A percentile compares a stretch with the other conserved stretches of the same genome.
These are phyloP conservation scores for Callosobruchus maculatus DNA, from an alignment of 2,888 invertebrate genomes.

Conservation along the genomic window DNA sequence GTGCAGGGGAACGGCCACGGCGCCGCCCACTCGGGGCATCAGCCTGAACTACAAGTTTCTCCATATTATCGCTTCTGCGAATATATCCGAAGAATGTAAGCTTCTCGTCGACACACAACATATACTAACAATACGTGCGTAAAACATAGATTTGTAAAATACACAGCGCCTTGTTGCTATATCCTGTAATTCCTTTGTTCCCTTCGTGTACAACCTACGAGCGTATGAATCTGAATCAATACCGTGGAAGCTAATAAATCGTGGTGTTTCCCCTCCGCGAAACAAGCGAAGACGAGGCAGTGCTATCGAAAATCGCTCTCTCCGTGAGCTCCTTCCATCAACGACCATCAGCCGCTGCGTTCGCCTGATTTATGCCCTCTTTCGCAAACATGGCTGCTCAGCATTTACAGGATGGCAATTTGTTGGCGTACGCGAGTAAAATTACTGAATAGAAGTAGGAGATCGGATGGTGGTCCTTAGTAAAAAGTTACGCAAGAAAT, in stretches of 20 bases:
- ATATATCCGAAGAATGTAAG: too few relatives aligned
- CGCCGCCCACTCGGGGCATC: too few relatives aligned
- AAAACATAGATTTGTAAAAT: too few relatives aligned
- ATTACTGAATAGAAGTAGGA: too few relatives aligned
- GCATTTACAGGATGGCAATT: not conserved
- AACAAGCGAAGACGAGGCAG: not conserved
- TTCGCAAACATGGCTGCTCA: not conserved
- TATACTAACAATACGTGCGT: too few relatives aligned
- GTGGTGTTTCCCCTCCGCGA: not conserved
- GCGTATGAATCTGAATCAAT: not conserved
- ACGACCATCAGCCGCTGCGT: not conserved
- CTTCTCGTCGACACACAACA: too few relatives aligned
- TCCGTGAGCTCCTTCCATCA: not conserved
- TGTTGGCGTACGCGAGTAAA: too few relatives aligned
- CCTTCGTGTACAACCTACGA: not conserved
- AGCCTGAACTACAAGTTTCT: too few relatives aligned
- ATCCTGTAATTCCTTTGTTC: not conserved
- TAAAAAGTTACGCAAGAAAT: too few relatives aligned
- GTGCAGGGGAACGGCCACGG: too few relatives aligned
- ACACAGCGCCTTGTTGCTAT: not conserved
- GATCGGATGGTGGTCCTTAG: too few relatives aligned
- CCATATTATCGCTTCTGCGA: too few relatives aligned
- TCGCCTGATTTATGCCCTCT: not conserved
- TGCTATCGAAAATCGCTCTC: not conserved
- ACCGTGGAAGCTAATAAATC: not conserved